Base-by-base conservation (phyloP, 2,888 invertebrate species). In the Drosophila austrosaltans region DNA sequence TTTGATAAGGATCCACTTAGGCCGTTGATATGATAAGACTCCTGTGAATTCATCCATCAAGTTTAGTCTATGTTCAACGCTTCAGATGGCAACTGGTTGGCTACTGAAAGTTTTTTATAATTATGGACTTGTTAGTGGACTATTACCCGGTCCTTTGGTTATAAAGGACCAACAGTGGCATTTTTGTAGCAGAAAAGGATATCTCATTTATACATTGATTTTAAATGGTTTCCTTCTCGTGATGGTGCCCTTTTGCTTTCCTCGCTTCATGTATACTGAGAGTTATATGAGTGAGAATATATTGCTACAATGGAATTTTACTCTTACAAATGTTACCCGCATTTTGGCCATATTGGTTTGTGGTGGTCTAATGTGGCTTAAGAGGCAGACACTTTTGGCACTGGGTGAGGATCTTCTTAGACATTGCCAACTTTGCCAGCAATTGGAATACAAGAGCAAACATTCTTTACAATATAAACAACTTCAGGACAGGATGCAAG, bases 251-350 rank as follows among this genome's bases (percentile, higher is more conserved):
- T 65, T 42, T n/a, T 54, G 65, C 0, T 62, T 63, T 42, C 63
- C 76, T 1, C 59, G 28, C 5, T 53, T 48, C 54, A 66, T 64
- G 66, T 73, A 71, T 69, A 48, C 54, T 2, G 44, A 57, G 4
- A 69, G 74, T 53, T 75, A 76, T 12, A 69, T 76, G 65, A 56
- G 58, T 25, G 8, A 40, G 2, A 75, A 63, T 28, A 7, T 30
- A 7, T 54, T 69, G 2, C 70, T 75, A 0, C 62, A 66, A 7
- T 63, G 53, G 62, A 28, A 53, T 0, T 66, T 69, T 5, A 56
- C 25, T 16, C 7, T 66, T 8, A 63, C 72, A 7, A 62, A 30
- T 12, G 28, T 70, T 1, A 42, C 58, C 0, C 63, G 75, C 3
- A 57, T 75, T 6, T 22, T 70, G n/a, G 62, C 65, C 8, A 56